A percentile compares a stretch with the other conserved stretches of the same genome.
Evolutionary conservation across 2,888 invertebrate species (phyloP).

Genomic region (Gnatocerus cornutus): DNA sequence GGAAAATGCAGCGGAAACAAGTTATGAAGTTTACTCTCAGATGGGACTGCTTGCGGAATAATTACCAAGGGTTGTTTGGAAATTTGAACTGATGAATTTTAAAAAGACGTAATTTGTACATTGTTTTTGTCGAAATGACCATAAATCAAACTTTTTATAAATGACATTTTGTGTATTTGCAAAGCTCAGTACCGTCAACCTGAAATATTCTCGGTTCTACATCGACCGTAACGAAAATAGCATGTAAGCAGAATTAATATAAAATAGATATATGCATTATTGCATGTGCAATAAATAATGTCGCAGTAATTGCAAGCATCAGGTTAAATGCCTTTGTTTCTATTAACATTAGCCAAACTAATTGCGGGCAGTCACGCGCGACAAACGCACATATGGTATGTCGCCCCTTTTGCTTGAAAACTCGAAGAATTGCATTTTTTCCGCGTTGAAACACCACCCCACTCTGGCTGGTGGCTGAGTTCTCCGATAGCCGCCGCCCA

Average conservation of each 20-base stretch:
- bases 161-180: slow-evolving; percentile 22
- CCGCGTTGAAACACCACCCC: background rate
- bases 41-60: no score
- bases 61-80: no score
- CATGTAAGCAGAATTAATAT: slow-evolving; percentile 26
- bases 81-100: no score
- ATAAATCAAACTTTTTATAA: background rate
- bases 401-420: slow-evolving; percentile 7
- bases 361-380: slow-evolving; percentile 34
- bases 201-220: slow-evolving; percentile 10
- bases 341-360: slow-evolving; percentile 39
- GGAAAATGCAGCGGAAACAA: no score
- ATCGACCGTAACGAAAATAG: slow-evolving; percentile 13
- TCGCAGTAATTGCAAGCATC: slow-evolving; percentile 37
- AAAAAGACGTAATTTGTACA: no score
- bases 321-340: slow-evolving; percentile 42
- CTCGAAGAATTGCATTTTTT: no score
- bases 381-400: slow-evolving; percentile 30
- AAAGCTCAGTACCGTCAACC: background rate
- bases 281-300: slow-evolving; percentile 41
- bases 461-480: background rate
- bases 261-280: slow-evolving; percentile 33
- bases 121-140: no score
- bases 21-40: no score
- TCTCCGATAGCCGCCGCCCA: slow-evolving; percentile 31